Evolutionary conservation across 2,113 vertebrate genomes (phyloP), one percentile per base, ranked within the genome.

Genomic region (Thunnus maccoyii): DNA sequence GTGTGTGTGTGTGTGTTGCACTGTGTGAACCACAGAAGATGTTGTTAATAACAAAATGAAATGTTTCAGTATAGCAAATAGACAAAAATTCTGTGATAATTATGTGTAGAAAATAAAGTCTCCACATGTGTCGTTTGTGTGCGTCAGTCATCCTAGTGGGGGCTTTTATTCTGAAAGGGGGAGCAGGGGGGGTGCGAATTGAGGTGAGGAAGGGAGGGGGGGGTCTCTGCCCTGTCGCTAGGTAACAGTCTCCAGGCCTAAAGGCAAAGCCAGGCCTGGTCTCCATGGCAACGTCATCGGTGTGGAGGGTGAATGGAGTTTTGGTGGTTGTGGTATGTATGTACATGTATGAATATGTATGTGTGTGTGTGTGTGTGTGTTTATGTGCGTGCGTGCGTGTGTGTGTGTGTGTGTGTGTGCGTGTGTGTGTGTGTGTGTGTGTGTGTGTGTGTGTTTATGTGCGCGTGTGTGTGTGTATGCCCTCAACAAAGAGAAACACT

Each of bases 181-280:
- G 63, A 41, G 13, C 3, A 46, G 3, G 70, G 44, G 25, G 56
- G 55, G 54, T 51, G 57, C 0, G 5, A 82, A 36, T 22, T 78
- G 72, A 77, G 17, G 64, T 56, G 55, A 54, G 60, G 22, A 18
- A 9, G 14, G 68, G 54, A 46, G 67, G 58, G 84, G 66, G 72
- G 22, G 84, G 73, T 83, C 73, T 89, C 60, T 82, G 84, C 82
- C 81, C 86, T 77, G 93, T 94, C 88, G 93, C 94, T 94, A 94
- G 93, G 93, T 91, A 93, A 95, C 93, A 78, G 89, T 85, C 87
- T 92, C 86, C 79, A 48, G 71, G 86, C 89, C 89, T 82, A 87
- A 90, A 92, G 88, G 88, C 84, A 92, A 93, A 93, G 90, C 91
- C 68, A 76, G 76, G 80, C 82, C 88, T 89, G 84, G 89, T 95